Conservation (phyloP, 2,797 vertebrate genomes). For the Halcyon badia region DNA sequence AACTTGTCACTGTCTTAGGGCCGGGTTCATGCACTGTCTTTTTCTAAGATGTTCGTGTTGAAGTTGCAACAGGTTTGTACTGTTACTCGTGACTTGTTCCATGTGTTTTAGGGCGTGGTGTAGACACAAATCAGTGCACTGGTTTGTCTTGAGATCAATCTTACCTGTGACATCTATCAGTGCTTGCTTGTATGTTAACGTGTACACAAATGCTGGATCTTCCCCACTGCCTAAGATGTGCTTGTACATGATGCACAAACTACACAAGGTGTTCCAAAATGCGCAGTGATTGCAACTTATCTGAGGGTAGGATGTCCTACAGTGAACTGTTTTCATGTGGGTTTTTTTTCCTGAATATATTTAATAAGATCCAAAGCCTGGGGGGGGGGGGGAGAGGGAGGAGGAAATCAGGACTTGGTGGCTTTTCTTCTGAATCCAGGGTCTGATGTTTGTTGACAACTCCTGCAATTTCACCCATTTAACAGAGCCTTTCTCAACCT, state of each 20-base stretch:
- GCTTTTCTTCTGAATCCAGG: background rate
- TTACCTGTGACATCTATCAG: background rate
- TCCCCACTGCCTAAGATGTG: background rate
- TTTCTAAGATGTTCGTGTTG: background rate
- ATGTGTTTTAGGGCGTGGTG: slow-evolving; percentile 14
- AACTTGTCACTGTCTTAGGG: background rate
- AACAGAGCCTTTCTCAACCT: background rate
- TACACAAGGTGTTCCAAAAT: background rate
- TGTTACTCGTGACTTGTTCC: background rate
- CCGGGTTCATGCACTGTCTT: background rate
- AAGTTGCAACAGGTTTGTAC: slow-evolving; percentile 19
- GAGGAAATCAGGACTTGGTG: background rate
- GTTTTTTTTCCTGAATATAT: background rate
- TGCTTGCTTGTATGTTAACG: background rate
- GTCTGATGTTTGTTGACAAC: background rate
- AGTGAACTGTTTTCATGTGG: background rate
- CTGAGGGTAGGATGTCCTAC: background rate
- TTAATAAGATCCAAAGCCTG: background rate
- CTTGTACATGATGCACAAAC: background rate
- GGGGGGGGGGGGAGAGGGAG: too few species aligned
- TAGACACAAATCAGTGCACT: background rate
- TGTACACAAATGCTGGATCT: background rate
- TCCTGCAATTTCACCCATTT: background rate
- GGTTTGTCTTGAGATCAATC: background rate
- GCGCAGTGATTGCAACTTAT: background rate